Percentiles rank a stretch among this genome's conserved stretches.
Evolutionary conservation across 2,888 invertebrate species (phyloP).

Genomic region (Alloscopus bannaensis): DNA sequence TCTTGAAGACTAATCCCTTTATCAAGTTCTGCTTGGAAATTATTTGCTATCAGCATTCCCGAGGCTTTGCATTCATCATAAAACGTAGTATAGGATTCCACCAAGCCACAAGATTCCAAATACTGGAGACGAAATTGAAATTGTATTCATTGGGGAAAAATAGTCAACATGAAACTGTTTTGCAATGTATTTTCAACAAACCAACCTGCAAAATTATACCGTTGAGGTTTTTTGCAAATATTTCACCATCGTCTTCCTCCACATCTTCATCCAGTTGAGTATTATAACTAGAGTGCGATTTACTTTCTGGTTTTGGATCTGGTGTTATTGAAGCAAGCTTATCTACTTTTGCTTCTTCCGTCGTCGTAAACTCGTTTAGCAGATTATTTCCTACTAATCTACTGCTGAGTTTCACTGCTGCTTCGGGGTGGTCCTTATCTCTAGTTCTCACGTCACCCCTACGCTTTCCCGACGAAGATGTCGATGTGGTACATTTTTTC

Average conservation of each 20-base stretch:
- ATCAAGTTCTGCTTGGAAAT: constrained; percentile 44
- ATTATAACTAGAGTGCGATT: background rate
- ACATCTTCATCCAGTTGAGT: constrained; percentile 2
- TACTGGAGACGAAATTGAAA: constrained; percentile 63
- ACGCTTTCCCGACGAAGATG: no score
- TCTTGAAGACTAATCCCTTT: constrained; percentile 59
- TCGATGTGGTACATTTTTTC: no score
- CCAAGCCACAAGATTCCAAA: constrained; percentile 68
- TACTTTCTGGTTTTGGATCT: background rate
- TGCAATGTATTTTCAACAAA: background rate
- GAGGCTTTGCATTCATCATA: constrained; percentile 67
- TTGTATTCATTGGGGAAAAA: background rate
- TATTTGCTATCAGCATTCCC: constrained; percentile 57
- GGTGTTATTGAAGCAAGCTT: background rate
- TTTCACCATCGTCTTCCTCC: constrained; percentile 50
- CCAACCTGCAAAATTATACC: constrained; percentile 60
- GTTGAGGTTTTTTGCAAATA: constrained; percentile 60
- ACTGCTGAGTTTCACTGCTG: no score
- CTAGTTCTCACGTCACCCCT: background rate
- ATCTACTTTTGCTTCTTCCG: background rate
- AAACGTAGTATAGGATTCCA: constrained; percentile 67
- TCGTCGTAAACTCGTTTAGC: no score
- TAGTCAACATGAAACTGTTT: background rate
- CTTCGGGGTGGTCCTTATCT: no score
- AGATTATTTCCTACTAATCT: no score